Conservation (phyloP, 2,888 invertebrate species). For the Brenthis ino region DNA sequence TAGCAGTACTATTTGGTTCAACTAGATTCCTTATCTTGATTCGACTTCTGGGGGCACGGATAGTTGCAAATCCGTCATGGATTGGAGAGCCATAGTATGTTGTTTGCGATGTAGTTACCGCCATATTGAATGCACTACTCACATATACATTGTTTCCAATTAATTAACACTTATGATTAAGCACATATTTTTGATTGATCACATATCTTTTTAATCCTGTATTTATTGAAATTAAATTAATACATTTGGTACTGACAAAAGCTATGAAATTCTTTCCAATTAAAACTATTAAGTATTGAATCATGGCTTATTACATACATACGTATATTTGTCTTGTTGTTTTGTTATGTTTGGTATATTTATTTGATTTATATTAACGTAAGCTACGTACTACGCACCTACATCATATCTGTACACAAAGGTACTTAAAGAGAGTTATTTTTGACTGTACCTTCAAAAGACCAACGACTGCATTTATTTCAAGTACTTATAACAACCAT, state of each 20-base stretch:
- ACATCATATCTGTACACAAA: too few relatives aligned
- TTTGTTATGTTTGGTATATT: not conserved
- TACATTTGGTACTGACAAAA: conserved; percentile 12
- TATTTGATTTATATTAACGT: too few relatives aligned
- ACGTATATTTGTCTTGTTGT: not conserved
- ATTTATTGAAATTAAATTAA: not conserved
- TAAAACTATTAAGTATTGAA: not conserved
- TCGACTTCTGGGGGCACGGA: conserved; percentile 84
- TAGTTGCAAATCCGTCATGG: conserved; percentile 94
- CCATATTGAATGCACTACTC: conserved; percentile 48
- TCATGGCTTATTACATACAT: not conserved
- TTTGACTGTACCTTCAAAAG: conserved; percentile 34
- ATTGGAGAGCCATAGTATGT: conserved; percentile 83
- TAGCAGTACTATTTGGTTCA: conserved; percentile 67
- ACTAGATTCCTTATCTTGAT: conserved; percentile 76
- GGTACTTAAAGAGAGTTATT: conserved; percentile 28
- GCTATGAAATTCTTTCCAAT: not conserved
- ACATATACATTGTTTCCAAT: conserved; percentile 18
- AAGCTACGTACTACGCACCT: too few relatives aligned
- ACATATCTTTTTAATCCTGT: not conserved
- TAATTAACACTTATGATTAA: conserved; percentile 4
- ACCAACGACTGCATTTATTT: conserved; percentile 37
- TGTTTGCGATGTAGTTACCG: conserved; percentile 68
- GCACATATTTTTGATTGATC: not conserved
- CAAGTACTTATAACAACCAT: conserved; percentile 35